Evolutionary conservation across 1,140 invertebrate species (phyloP), one percentile per base, ranked within the genome.

Genomic region (Magallana gigas): DNA sequence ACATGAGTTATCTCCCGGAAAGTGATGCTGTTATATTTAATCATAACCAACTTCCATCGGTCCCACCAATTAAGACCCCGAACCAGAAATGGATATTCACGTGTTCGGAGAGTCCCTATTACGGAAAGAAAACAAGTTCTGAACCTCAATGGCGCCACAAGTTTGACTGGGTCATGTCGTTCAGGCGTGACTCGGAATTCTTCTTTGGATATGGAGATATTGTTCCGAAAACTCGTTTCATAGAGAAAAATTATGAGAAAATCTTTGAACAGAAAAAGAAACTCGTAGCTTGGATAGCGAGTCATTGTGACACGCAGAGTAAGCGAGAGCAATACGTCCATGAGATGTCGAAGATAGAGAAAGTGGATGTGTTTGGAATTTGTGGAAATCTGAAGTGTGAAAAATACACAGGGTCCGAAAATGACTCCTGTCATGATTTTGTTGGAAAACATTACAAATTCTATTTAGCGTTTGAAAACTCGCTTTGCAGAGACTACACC

Each of bases 401-500:
- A 85, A 83, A 88, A 80, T 87, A 48, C 59, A 57, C 71, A 5
- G 56, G 81, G 12, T 29, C 86, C 36, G 87, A 88, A 8, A 85
- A 84, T 16, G 62, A 29, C 2, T n/a, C 84, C 14, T 91, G 92
- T 81, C 84, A 89, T 12, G 56, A 88, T 36, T 87, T 89, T 80
- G 36, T 94, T 11, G 76, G 84, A 12, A 87, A 84, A 6, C 84
- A 91, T 62, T 94, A 93, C 87, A 93, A 93, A 84, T 94, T 93
- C 82, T 95, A 95, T 87, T 85, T 96, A 8, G 87, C 95, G 8
- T 95, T 95, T 88, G 95, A 96, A 95, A 99, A 99, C 95, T 98
- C 98, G 0, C 98, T 99, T 92, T 99, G 98, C 94, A 96, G 96
- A 83, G 98, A 99, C 94, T 99, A 99, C 94, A 97, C 99, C 80